A percentile compares a stretch with the other conserved stretches of the same genome.
Evolutionary conservation across 1,140 invertebrate species (phyloP).

Genomic region (Drosophila ananassae): DNA sequence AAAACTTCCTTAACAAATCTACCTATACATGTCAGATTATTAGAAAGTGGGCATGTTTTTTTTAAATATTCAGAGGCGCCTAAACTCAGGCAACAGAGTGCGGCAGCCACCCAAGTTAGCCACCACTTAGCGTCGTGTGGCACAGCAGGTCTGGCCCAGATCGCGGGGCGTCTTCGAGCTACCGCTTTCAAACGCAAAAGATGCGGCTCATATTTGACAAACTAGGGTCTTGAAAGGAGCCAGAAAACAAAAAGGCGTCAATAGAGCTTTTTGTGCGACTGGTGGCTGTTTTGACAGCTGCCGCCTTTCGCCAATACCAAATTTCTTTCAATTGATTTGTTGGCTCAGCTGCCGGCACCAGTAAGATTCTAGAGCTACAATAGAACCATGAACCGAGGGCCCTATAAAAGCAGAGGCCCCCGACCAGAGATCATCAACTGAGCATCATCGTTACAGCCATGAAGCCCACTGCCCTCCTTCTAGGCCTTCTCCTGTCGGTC

Average conservation of each 20-base stretch:
- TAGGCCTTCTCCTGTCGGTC: constrained; percentile 24
- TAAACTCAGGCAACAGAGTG: background rate
- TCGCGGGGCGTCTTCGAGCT: background rate
- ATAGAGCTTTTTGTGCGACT: constrained; percentile 1
- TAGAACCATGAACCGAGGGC: background rate
- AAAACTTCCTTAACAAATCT: too few species aligned
- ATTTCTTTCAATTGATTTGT: constrained; percentile 27
- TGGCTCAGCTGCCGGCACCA: constrained; percentile 14
- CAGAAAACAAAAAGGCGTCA: background rate
- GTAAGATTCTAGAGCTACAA: background rate
- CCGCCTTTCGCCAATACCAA: constrained; percentile 7
- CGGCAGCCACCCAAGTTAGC: background rate
- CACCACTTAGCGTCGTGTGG: constrained; percentile 4
- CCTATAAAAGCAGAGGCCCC: constrained; percentile 10
- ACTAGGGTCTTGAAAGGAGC: background rate
- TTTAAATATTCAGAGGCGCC: constrained; percentile 1
- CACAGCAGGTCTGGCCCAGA: background rate
- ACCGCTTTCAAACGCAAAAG: background rate
- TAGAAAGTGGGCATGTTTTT: background rate
- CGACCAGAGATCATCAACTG: constrained; percentile 6
- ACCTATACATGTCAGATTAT: too few species aligned
- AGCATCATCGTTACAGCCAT: constrained; percentile 11
- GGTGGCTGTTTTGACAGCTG: constrained; percentile 19
- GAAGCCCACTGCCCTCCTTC: constrained; percentile 11
- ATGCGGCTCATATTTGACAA: constrained; percentile 10